Percentiles rank a stretch among this genome's conserved stretches.
Evolutionary conservation across 2,888 invertebrate species (phyloP).

Genomic region (Alitta virens): DNA sequence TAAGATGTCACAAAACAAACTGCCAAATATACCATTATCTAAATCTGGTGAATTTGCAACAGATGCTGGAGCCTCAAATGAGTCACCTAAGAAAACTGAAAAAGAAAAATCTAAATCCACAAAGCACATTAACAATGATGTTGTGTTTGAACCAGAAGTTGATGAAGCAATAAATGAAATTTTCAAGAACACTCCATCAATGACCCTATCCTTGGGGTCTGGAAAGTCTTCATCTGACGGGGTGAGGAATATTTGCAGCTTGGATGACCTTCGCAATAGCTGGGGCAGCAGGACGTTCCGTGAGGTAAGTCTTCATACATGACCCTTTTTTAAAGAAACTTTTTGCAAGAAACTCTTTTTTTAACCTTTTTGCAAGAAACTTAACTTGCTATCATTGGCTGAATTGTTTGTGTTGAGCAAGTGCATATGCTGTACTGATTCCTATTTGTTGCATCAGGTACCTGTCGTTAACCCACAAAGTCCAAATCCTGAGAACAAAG

Average conservation of each 20-base stretch:
- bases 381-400: no score
- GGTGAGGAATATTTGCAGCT: background rate
- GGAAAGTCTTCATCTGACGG: background rate
- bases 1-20: no score
- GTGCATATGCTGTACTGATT: no score
- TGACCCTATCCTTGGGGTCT: constrained; percentile 19
- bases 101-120: constrained; percentile 1
- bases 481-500: background rate
- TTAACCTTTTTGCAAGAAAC: no score
- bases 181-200: constrained; percentile 30
- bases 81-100: background rate
- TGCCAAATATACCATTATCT: no score
- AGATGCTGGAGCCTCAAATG: no score
- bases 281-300: constrained; percentile 14
- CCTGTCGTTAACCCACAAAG: no score
- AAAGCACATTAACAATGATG: background rate
- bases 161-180: constrained; percentile 50
- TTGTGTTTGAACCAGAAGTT: constrained; percentile 31
- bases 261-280: constrained; percentile 8
- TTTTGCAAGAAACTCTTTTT: background rate
- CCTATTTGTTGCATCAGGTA: no score
- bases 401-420: no score
- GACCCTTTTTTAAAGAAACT: background rate
- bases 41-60: no score
- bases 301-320: constrained; percentile 15